These are phyloP conservation scores for Octopus bimaculoides DNA, from an alignment of 1,140 invertebrate genomes.

Conservation along the genomic window DNA sequence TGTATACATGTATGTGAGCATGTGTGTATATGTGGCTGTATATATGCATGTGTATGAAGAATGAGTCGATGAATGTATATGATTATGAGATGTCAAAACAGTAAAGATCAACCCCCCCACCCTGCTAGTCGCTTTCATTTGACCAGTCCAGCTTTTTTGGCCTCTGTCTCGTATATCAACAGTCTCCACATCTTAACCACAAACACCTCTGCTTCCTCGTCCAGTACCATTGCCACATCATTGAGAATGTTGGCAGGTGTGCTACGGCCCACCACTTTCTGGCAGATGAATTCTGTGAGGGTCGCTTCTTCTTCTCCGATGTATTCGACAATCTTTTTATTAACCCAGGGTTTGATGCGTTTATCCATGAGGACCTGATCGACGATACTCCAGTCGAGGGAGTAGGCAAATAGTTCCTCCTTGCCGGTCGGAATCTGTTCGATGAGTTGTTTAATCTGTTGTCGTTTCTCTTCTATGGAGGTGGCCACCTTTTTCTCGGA, in stretches of 20 bases:
- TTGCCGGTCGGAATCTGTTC: conserved; percentile 96
- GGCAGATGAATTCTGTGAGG: conserved; percentile 97
- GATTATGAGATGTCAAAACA: too few relatives aligned
- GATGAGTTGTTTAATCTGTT: conserved; percentile 96
- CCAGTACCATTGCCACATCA: conserved; percentile 98
- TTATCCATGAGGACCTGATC: conserved; percentile 89
- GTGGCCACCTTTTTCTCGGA: conserved; percentile 49
- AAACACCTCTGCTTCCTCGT: conserved; percentile 99
- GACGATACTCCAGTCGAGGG: conserved; percentile 87
- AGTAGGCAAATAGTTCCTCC: conserved; percentile 89
- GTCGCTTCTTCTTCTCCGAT: conserved; percentile 98
- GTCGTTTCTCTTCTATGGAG: conserved; percentile 87
- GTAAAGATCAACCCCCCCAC: not conserved
- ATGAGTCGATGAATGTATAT: too few relatives aligned
- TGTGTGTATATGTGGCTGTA: too few relatives aligned
- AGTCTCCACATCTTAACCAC: conserved; percentile 99
- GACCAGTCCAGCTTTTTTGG: conserved; percentile 73
- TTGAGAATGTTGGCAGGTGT: conserved; percentile 90
- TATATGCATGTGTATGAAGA: too few relatives aligned
- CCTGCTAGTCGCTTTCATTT: conserved; percentile 34
- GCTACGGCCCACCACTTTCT: conserved; percentile 90
- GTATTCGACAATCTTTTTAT: conserved; percentile 99
- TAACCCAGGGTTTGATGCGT: conserved; percentile 97
- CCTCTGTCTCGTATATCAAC: conserved; percentile 98
- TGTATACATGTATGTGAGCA: too few relatives aligned